Percentiles rank a stretch among this genome's conserved stretches.
Conservation (phyloP, 1,140 invertebrate species). For the Apis laboriosa region DNA sequence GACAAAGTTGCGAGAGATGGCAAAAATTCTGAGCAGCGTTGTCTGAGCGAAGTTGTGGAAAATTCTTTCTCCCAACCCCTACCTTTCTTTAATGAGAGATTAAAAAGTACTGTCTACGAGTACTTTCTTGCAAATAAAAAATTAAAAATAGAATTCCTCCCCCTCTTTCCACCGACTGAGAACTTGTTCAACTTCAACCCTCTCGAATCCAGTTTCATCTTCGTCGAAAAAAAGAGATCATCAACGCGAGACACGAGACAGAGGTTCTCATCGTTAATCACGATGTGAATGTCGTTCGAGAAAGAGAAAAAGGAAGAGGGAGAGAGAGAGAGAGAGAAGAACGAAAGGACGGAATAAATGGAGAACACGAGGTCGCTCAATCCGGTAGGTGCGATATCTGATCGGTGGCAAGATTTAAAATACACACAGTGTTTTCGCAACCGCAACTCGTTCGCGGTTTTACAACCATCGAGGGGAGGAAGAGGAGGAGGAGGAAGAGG, state of each 20-base stretch:
- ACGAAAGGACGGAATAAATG: background rate
- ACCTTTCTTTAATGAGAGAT: too few relatives aligned
- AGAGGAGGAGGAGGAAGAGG: too few relatives aligned
- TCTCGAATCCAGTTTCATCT: background rate
- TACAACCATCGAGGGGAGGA: background rate
- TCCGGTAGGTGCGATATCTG: slow-evolving; percentile 43
- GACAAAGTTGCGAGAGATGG: too few relatives aligned
- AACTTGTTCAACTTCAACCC: too few relatives aligned
- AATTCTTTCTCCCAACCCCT: too few relatives aligned
- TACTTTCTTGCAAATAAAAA: too few relatives aligned
- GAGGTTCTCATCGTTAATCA: background rate
- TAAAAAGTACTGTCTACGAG: too few relatives aligned
- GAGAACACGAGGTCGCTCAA: background rate
- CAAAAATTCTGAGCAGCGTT: too few relatives aligned
- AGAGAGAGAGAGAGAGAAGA: background rate
- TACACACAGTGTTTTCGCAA: slow-evolving; percentile 28
- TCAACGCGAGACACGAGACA: background rate
- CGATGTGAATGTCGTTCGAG: background rate
- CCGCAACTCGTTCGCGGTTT: slow-evolving; percentile 48
- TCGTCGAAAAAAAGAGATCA: background rate
- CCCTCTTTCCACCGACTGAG: too few relatives aligned
- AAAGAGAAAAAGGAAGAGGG: background rate
- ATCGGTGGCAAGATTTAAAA: slow-evolving; percentile 40
- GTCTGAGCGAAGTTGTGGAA: too few relatives aligned
- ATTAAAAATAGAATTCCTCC: background rate